phyloP scores from a whole-genome alignment of 2,888 invertebrate species.

The Dryocosmus kuriphilus region DNA sequence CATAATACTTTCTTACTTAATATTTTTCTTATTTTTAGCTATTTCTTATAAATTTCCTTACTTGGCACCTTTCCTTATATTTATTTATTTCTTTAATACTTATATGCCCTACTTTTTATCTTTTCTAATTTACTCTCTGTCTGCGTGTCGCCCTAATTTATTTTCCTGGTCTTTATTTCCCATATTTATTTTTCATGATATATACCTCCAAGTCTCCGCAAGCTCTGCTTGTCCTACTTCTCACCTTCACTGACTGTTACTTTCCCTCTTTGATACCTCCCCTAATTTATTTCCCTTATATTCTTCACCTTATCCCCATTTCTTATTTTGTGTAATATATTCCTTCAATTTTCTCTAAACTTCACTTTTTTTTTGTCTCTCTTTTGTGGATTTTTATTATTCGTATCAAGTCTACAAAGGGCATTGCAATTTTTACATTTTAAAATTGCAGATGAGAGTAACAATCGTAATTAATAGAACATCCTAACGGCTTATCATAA shows the following conservation, averaged over 20 bases:
- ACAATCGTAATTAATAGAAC: background rate
- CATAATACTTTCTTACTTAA: too few species aligned
- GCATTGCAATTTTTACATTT: background rate
- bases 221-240: slow-evolving; percentile 13
- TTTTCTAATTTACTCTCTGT: slow-evolving; percentile 14
- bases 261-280: slow-evolving; percentile 6
- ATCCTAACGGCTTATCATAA: background rate
- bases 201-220: background rate
- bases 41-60: background rate
- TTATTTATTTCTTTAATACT: background rate
- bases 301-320: background rate
- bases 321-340: background rate
- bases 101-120: slow-evolving; percentile 23
- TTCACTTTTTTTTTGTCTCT: background rate
- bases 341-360: background rate
- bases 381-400: too few species aligned
- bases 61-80: background rate
- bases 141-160: background rate
- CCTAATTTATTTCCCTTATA: slow-evolving; percentile 20
- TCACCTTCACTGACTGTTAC: slow-evolving; percentile 6
- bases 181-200: slow-evolving; percentile 32
- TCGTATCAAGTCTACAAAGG: background rate
- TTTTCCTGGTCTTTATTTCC: background rate
- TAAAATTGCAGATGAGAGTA: background rate
- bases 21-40: too few species aligned